Conservation (phyloP, 1,140 invertebrate species). For the Saccostrea echinata region DNA sequence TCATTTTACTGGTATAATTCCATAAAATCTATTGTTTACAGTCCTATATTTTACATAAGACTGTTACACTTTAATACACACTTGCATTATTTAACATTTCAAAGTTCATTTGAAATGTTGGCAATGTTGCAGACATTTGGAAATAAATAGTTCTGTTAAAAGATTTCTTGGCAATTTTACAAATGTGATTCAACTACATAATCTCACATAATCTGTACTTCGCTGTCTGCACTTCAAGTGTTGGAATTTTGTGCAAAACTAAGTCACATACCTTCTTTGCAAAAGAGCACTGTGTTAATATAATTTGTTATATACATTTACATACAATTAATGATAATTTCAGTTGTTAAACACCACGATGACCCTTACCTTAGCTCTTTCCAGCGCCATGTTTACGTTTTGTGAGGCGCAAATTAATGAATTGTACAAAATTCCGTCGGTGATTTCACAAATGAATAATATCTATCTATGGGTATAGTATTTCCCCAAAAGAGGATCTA, state of each 20-base stretch:
- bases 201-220: not conserved
- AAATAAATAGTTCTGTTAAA: slow-evolving; percentile 33
- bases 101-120: slow-evolving; percentile 43
- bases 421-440: not conserved
- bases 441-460: not conserved
- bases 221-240: not conserved
- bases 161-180: slow-evolving; percentile 41
- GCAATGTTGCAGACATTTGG: slow-evolving; percentile 5
- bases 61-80: not conserved
- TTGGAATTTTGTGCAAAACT: not conserved
- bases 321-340: not conserved
- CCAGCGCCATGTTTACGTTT: slow-evolving; percentile 69
- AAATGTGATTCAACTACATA: slow-evolving; percentile 17
- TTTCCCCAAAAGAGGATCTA: not conserved
- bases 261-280: not conserved
- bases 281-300: not conserved
- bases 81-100: not conserved
- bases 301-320: not conserved
- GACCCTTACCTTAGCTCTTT: slow-evolving; percentile 72
- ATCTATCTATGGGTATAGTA: not conserved
- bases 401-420: slow-evolving; percentile 1
- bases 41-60: too few relatives aligned
- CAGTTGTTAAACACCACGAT: not conserved
- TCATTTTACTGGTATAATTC: not conserved
- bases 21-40: not conserved